phyloP scores from a whole-genome alignment of 2,888 invertebrate genomes.

The Xestobium rufovillosum region DNA sequence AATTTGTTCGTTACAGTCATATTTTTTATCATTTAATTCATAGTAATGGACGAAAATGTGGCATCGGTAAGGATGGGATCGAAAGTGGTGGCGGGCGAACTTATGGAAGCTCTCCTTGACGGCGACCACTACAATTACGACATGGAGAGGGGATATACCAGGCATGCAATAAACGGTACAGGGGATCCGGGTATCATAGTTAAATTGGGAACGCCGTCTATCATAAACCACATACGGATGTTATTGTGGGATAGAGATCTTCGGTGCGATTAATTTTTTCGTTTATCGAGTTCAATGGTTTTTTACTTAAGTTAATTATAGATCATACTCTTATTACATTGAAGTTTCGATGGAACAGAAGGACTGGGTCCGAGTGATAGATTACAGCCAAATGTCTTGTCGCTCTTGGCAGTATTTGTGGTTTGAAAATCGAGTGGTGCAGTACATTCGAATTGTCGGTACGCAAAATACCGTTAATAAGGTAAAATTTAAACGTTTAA shows the following conservation, averaged over 20 bases:
- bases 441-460: slow-evolving; percentile 74
- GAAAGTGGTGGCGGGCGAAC: slow-evolving; percentile 83
- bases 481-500: no score
- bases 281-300: not conserved
- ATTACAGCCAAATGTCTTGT: slow-evolving; percentile 87
- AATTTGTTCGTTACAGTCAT: no score
- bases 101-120: slow-evolving; percentile 79
- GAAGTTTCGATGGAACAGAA: slow-evolving; percentile 92
- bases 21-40: no score
- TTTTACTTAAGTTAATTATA: slow-evolving; percentile 33
- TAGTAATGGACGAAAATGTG: slow-evolving; percentile 88
- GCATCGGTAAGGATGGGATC: slow-evolving; percentile 75
- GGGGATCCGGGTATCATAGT: slow-evolving; percentile 77
- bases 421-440: slow-evolving; percentile 83
- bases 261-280: slow-evolving; percentile 44
- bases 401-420: slow-evolving; percentile 95
- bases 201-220: slow-evolving; percentile 73
- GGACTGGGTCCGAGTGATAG: slow-evolving; percentile 90
- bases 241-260: slow-evolving; percentile 91
- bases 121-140: slow-evolving; percentile 83
- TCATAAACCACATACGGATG: slow-evolving; percentile 89
- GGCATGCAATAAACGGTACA: slow-evolving; percentile 40
- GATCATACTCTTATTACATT: slow-evolving; percentile 83
- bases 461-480: slow-evolving; percentile 94
- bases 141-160: slow-evolving; percentile 80